Evolutionary conservation across 2,888 invertebrate genomes (phyloP), one percentile per base, ranked within the genome.

Genomic region (Ametastegia equiseti): DNA sequence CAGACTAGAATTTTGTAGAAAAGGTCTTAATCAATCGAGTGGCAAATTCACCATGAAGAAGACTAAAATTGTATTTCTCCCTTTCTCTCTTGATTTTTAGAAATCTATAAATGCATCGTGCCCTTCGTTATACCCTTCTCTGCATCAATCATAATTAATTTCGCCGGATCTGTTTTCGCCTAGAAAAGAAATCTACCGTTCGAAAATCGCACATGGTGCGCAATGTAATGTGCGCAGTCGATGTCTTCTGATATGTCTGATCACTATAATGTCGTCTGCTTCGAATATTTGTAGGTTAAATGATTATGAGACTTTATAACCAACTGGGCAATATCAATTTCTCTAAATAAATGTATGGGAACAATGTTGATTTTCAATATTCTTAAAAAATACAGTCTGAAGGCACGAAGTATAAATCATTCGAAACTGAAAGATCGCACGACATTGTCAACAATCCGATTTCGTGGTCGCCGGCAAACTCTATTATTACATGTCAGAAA

Each of bases 181-280:
- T n/a, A n/a, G n/a, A n/a, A n/a, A n/a, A n/a, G n/a, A n/a, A 42
- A 9, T 42, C 42, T 9, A 9, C 42, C 5, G 42, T 45, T 45
- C 13, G 69, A 27, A 71, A 45, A 45, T 23, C 71, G 71, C 71
- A 71, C 71, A 30, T 71, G 71, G 71, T 71, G 71, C 71, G 71
- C 71, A 47, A 45, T 23, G 45, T 36, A n/a, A 11, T n/a, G 15
- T 71, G 71, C 71, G 71, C 27, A 30, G 65, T 60, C 30, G 15
- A 60, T 30, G 4, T 5, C 5, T 42, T 42, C 42, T 9, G 42
- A 6, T 6, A 27, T 60, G 30, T 60, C 60, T 33, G 63, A 33
- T 33, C 19, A 19, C 65, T 36, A n/a, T n/a, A 39, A 36, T 27
- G 65, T 67, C 65, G 65, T 67, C 65, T 67, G 36, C 65, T 19